Evolutionary conservation across 2,113 vertebrate genomes (phyloP), one percentile per base, ranked within the genome.

Genomic region (Pachyramphus minor): DNA sequence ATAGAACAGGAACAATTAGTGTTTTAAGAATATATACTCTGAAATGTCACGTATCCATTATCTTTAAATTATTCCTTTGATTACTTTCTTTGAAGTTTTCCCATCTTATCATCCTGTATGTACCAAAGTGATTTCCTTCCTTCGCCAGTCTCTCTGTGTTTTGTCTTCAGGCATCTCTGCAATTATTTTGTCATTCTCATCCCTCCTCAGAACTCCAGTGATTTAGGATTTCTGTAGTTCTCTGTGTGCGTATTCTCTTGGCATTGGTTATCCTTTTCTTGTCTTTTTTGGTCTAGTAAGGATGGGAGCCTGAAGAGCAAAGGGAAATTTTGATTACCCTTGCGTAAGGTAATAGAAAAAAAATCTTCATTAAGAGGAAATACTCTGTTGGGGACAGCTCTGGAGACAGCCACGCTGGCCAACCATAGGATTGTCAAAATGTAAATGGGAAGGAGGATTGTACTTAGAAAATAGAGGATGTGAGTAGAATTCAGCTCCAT

Each of bases 31-130:
- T 79, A 13, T 52, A 31, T 79, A 64, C 76, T 85, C 53, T 85
- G 62, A 95, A 76, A 80, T 58, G 50, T 79, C 66, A 62, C 25
- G 2, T 87, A 87, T 73, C 25, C 23, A 8, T 94, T 87, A 91
- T 76, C 81, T 95, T 82, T 53, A 76, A 93, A 76, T 93, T 87
- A 66, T 58, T 93, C 49, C 82, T 89, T 76, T 82, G 59, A 85
- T 94, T 94, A 27, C 35, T 90, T 94, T 42, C 89, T 94, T 96
- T 93, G 82, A 95, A 94, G 63, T 91, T 90, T 79, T 83, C 19
- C 62, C 73, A 27, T 89, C 78, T 91, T 69, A 78, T 33, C 45
- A 89, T 91, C 55, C 35, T 68, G 0, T 44, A 18, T 85, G 53
- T 84, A 81, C 72, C 64, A 79, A 31, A 93, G 50, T 27, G 39